These are phyloP conservation scores for Ectropis crepuscularia DNA, from an alignment of 2,888 invertebrate genomes.

Conservation along the genomic window DNA sequence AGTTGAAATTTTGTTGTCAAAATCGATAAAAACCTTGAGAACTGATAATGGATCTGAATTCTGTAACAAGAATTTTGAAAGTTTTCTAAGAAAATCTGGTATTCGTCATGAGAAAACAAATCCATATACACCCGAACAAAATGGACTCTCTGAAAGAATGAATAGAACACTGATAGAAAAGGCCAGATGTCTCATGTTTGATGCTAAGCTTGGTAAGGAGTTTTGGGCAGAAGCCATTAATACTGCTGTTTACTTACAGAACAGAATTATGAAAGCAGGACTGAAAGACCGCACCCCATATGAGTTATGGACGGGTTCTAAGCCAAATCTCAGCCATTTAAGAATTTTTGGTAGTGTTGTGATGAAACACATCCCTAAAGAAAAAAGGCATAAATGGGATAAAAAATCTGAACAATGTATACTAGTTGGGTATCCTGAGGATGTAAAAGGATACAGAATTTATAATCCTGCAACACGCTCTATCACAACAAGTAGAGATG, in stretches of 20 bases:
- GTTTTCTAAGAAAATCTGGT: slow-evolving; percentile 25
- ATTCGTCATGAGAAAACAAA: slow-evolving; percentile 21
- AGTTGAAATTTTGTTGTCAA: slow-evolving; percentile 29
- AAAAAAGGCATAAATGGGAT: slow-evolving; percentile 23
- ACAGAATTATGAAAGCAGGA: slow-evolving; percentile 20
- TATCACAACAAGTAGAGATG: slow-evolving; percentile 30
- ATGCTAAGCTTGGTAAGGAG: slow-evolving; percentile 27
- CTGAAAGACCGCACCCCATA: slow-evolving; percentile 26
- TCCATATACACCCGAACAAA: not conserved
- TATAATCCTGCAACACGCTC: slow-evolving; percentile 13
- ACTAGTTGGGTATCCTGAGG: slow-evolving; percentile 28
- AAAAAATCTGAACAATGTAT: slow-evolving; percentile 25
- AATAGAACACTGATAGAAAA: not conserved
- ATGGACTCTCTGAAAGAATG: not conserved
- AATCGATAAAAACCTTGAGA: slow-evolving; percentile 27
- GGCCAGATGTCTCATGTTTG: slow-evolving; percentile 27
- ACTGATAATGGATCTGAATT: slow-evolving; percentile 34
- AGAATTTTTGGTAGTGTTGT: slow-evolving; percentile 28
- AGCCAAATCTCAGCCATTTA: slow-evolving; percentile 31
- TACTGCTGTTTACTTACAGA: slow-evolving; percentile 40
- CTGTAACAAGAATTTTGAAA: slow-evolving; percentile 36
- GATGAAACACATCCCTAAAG: slow-evolving; percentile 24
- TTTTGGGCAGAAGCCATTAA: slow-evolving; percentile 39
- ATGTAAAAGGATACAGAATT: slow-evolving; percentile 26
- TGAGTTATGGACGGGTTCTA: slow-evolving; percentile 25